Percentiles rank a stretch among this genome's conserved stretches.
phyloP scores from a whole-genome alignment of 2,797 vertebrate species.

The Crocodylus rhombifer region DNA sequence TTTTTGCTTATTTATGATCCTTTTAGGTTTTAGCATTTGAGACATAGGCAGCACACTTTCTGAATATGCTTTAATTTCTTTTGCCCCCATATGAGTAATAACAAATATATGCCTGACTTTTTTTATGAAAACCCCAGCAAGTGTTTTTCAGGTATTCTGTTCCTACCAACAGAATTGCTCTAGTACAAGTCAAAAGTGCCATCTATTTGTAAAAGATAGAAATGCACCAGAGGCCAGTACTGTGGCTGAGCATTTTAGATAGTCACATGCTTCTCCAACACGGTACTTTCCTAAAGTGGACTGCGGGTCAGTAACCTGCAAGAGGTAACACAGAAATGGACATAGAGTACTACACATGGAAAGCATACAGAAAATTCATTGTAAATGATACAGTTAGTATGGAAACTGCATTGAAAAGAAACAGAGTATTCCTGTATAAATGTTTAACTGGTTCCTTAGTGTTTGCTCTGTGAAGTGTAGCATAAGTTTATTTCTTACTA shows the following conservation, averaged over 20 bases:
- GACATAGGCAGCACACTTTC: constrained; percentile 54
- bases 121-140: constrained; percentile 28
- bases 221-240: constrained; percentile 67
- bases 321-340: background rate
- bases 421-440: background rate
- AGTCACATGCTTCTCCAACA: background rate
- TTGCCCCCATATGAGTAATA: constrained; percentile 62
- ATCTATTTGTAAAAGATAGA: constrained; percentile 84
- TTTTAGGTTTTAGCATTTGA: constrained; percentile 60
- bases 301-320: background rate
- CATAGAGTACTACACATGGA: accelerated
- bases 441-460: background rate
- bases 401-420: background rate
- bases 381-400: accelerated
- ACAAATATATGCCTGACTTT: constrained; percentile 63
- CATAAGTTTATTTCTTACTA: background rate
- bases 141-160: constrained; percentile 40
- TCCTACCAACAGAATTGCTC: constrained; percentile 18
- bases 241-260: background rate
- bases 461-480: background rate
- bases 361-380: accelerated
- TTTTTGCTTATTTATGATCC: constrained; percentile 46
- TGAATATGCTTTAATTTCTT: constrained; percentile 74
- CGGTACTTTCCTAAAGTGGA: background rate
- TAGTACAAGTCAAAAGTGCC: constrained; percentile 86